Evolutionary conservation across 2,888 invertebrate species (phyloP).

Genomic region (Cremastinae sp.): DNA sequence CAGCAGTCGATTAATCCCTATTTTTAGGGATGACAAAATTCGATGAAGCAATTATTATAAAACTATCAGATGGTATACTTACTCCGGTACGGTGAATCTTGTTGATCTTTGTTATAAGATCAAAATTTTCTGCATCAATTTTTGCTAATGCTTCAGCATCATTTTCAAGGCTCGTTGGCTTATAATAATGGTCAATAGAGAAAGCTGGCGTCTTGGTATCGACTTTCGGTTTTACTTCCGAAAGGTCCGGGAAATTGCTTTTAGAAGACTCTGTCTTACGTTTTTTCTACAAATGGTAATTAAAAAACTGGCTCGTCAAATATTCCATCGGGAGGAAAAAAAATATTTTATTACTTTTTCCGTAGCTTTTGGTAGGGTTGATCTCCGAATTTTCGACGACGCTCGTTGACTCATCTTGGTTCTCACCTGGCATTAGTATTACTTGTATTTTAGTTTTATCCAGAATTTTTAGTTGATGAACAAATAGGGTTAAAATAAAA

Average conservation of each 20-base stretch:
- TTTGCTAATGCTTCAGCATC: constrained; percentile 78
- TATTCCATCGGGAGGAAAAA: constrained; percentile 2
- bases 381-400: constrained; percentile 20
- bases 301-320: neutral
- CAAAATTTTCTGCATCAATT: constrained; percentile 83
- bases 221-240: constrained; percentile 63
- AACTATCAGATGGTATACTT: constrained; percentile 63
- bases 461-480: neutral
- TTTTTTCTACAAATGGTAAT: constrained; percentile 16
- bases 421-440: constrained; percentile 21
- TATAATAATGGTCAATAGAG: constrained; percentile 82
- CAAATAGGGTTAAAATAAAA: constrained; percentile 26
- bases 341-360: constrained; percentile 36
- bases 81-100: constrained; percentile 83
- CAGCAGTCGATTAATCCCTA: constrained; percentile 73
- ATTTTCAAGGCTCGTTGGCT: constrained; percentile 75
- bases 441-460: constrained; percentile 29
- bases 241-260: constrained; percentile 33
- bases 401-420: constrained; percentile 15
- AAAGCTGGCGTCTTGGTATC: constrained; percentile 83
- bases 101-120: constrained; percentile 83
- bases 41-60: neutral
- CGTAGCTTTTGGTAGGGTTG: constrained; percentile 5
- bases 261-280: neutral
- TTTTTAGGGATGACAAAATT: constrained; percentile 8